These are phyloP conservation scores for Scaptodrosophila latifasciaeformis DNA, from an alignment of 2,888 invertebrate species.

Conservation along the genomic window DNA sequence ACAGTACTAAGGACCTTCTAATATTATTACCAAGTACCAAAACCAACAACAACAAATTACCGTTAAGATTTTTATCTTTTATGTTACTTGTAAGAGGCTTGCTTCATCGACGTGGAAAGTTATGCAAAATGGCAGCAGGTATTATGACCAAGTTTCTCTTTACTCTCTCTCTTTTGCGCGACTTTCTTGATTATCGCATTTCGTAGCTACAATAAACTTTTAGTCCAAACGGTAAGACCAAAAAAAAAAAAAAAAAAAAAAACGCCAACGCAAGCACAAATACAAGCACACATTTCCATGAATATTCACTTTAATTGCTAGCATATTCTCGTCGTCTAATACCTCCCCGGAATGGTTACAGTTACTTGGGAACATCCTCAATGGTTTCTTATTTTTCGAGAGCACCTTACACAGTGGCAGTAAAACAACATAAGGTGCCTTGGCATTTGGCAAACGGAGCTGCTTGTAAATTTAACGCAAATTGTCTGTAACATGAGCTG, in stretches of 20 bases:
- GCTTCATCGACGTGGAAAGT: constrained; percentile 8
- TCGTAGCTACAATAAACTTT: constrained; percentile 49
- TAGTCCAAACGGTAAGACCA: too few relatives aligned
- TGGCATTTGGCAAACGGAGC: constrained; percentile 49
- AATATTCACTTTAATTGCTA: constrained; percentile 66
- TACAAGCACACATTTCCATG: constrained; percentile 63
- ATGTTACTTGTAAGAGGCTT: not conserved
- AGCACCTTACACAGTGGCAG: constrained; percentile 14
- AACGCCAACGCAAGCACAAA: too few relatives aligned
- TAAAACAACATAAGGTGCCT: constrained; percentile 1
- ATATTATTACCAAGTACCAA: not conserved
- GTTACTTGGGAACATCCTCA: constrained; percentile 20
- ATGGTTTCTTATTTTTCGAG: too few relatives aligned
- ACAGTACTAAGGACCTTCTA: not conserved
- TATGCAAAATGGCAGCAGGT: constrained; percentile 15
- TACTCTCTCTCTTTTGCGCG: constrained; percentile 29
- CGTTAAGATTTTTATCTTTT: constrained; percentile 1
- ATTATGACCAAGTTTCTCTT: too few relatives aligned
- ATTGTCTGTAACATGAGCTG: constrained; percentile 68
- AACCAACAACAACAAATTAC: not conserved
- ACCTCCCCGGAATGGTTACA: constrained; percentile 21
- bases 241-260: too few relatives aligned
- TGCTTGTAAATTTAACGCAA: constrained; percentile 69
- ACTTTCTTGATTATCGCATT: not conserved
- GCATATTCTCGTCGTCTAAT: constrained; percentile 18